Base-by-base conservation (phyloP, 2,888 invertebrate genomes). In the Teinopalpus imperialis region DNA sequence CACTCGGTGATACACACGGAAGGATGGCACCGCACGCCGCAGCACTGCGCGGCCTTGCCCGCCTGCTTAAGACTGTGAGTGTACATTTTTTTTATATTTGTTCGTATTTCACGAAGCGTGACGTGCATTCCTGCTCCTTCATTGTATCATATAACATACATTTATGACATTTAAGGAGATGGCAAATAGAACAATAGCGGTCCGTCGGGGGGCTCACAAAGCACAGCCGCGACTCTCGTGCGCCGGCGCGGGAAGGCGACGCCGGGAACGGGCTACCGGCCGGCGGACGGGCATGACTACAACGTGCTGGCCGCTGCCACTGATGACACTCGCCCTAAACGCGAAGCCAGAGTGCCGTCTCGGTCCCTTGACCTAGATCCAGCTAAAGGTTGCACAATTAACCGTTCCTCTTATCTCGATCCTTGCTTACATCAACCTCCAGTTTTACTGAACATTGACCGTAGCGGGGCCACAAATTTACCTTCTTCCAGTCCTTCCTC, bases 351-450 rank as follows among this genome's bases (percentile, higher is more conserved):
- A 2, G 10, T 66, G 10, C 59, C 61, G 10, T 58, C 67, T 8
- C 54, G 50, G 21, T 54, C 59, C 34, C 54, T 71, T 18, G 49
- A 56, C 13, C 52, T 68, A 5, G 49, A 53, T 10, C 52, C 66
- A 6, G 67, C 65, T 49, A 54, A 56, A 53, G 55, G 49, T 6
- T 79, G 77, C 57, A 54, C 57, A 8, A 49, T 60, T 10, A 47
- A 44, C 13, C 36, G 26, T 12, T 50, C 37, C 10, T 31, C 20
- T 1, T 40, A 41, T 30, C 46, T 65, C 6, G 70, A 76, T 50
- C 72, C 74, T 7, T 79, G 78, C 56, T 66, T 65, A n/a, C 72
- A 76, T 43, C 61, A 56, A 0, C 73, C 74, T 1, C 69, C 68
- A 8, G 48, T 69, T 1, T 49, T 76, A 18, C 18, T 74, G 3